A percentile compares a stretch with the other conserved stretches of the same genome.
Conservation (phyloP, 1,140 invertebrate genomes). For the Diabrotica virgifera region DNA sequence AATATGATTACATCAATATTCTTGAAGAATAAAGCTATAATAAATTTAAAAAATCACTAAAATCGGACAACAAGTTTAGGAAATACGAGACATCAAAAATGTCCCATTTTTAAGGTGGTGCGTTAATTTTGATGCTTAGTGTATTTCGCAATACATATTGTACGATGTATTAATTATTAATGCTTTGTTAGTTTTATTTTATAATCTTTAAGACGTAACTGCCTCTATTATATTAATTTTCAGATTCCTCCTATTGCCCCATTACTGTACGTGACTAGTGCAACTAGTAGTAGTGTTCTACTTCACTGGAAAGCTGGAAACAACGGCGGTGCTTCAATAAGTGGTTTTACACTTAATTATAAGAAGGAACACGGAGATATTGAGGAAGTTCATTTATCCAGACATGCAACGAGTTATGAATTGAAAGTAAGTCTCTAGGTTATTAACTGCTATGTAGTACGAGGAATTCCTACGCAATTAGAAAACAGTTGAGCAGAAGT, state of each 20-base stretch:
- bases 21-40: no score
- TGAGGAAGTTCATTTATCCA: constrained; percentile 62
- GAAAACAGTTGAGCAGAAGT: no score
- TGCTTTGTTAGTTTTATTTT: background rate
- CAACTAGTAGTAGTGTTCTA: constrained; percentile 67
- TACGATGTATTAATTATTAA: background rate
- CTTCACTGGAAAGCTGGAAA: constrained; percentile 71
- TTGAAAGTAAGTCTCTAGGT: constrained; percentile 55
- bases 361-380: constrained; percentile 61
- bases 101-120: no score
- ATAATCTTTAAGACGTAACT: background rate
- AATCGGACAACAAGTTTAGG: no score
- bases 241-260: constrained; percentile 69
- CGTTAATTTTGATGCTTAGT: no score
- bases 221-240: constrained; percentile 43
- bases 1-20: no score
- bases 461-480: no score
- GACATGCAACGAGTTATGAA: constrained; percentile 64
- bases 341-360: constrained; percentile 66
- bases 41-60: no score
- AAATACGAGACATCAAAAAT: no score
- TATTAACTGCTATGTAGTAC: no score
- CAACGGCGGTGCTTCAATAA: constrained; percentile 65
- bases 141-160: no score
- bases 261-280: constrained; percentile 67